Base-by-base conservation (phyloP, 2,888 invertebrate genomes). In the Drosophila helvetica region DNA sequence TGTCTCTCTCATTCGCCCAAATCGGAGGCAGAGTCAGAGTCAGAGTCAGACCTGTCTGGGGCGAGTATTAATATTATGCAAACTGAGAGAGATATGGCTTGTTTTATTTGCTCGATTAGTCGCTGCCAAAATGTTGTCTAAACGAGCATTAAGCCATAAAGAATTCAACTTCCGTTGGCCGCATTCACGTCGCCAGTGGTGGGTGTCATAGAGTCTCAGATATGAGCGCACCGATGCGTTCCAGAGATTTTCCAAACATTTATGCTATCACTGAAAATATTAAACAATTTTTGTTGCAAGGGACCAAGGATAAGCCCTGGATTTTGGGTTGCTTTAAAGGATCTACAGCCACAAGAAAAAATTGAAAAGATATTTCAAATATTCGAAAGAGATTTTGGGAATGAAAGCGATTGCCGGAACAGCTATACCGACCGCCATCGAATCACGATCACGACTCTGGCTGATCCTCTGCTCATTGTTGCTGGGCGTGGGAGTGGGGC, bases 101-200 rank as follows among this genome's bases (percentile, higher is more conserved):
- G 58, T 79, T 77, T 78, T 74, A 79, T 79, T 71, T 62, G 67
- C 38, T 48, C 78, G 68, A 78, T 78, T 79, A 78, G 77, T 68
- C 71, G 67, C 76, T 76, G 78, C 62, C 79, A 71, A 74, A 59
- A 56, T 38, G 69, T 57, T 58, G 79, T 71, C 73, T 56, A 73
- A 73, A 75, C 64, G 61, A 18, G 64, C 72, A 78, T 78, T 78
- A 67, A 69, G 76, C 61, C 60, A 65, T 73, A 74, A 74, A 50
- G 58, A 74, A 73, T 51, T 50, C 33, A 77, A 78, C 78, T 79
- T 78, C 77, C 78, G 78, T 79, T 77, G 72, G 19, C 33, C 53
- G 55, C 64, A 12, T n/a, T 38, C 38, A 7, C n/a, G 0, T n/a
- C 7, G n/a, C 38, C 38, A n/a, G 15, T 6, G 7, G 38, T 38